Conservation (phyloP, 2,888 invertebrate species). For the Adela reaumurella region DNA sequence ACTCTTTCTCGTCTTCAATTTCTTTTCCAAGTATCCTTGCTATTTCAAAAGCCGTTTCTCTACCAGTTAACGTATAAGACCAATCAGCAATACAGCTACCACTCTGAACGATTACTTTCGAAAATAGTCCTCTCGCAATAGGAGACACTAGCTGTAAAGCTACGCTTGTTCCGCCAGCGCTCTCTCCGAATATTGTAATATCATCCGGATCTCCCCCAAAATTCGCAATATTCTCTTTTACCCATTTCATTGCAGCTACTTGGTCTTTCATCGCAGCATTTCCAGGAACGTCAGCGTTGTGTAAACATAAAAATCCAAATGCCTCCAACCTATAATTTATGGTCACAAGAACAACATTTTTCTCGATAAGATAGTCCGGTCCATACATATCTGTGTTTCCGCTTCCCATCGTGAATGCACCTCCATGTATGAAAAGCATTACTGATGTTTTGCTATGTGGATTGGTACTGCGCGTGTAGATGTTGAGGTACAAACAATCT, state of each 20-base stretch:
- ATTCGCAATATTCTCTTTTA: slow-evolving; percentile 1
- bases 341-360: slow-evolving; percentile 1
- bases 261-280: slow-evolving; percentile 2
- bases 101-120: not conserved
- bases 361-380: not conserved
- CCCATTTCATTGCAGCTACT: slow-evolving; percentile 1
- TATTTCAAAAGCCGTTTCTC: slow-evolving; percentile 24
- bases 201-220: slow-evolving; percentile 2
- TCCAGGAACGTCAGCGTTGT: slow-evolving; percentile 1
- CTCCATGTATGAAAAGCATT: slow-evolving; percentile 1
- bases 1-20: not conserved
- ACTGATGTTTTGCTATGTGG: not conserved
- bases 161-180: not conserved
- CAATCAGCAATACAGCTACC: not conserved
- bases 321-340: slow-evolving; percentile 1
- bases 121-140: not conserved
- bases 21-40: slow-evolving; percentile 11
- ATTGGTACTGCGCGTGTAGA: slow-evolving; percentile 1
- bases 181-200: slow-evolving; percentile 2
- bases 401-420: not conserved
- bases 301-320: slow-evolving; percentile 1
- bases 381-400: not conserved
- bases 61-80: slow-evolving; percentile 7
- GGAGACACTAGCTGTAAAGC: slow-evolving; percentile 1
- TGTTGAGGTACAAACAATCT: slow-evolving; percentile 2